These are phyloP conservation scores for Stenodema calcarata DNA, from an alignment of 2,888 invertebrate genomes.

Conservation along the genomic window DNA sequence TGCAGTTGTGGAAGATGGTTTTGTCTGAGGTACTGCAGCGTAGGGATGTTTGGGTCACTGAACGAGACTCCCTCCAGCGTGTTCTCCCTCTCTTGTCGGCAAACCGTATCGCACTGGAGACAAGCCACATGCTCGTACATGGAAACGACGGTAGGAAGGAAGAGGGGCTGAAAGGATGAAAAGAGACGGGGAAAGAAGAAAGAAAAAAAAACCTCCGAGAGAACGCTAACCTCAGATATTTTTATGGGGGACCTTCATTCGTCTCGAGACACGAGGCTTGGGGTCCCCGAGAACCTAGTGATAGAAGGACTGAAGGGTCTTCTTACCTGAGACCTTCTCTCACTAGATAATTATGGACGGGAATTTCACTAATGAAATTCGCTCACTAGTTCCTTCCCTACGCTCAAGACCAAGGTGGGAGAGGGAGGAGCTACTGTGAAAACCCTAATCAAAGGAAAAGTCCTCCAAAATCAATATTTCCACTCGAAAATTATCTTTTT, in stretches of 20 bases:
- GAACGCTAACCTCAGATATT: neutral
- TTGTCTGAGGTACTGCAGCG: neutral
- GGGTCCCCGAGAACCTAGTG: too few relatives aligned
- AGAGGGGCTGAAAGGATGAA: neutral
- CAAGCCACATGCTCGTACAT: neutral
- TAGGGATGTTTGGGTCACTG: constrained; percentile 10
- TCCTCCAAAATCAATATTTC: too few relatives aligned
- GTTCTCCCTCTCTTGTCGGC: neutral
- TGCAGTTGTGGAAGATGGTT: neutral
- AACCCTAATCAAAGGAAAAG: too few relatives aligned
- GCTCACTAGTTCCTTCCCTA: too few relatives aligned
- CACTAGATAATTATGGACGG: too few relatives aligned
- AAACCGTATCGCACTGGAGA: neutral
- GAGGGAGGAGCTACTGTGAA: too few relatives aligned
- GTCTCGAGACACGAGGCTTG: neutral
- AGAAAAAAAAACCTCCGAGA: neutral
- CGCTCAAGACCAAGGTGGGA: too few relatives aligned
- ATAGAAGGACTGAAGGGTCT: neutral
- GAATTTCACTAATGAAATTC: too few relatives aligned
- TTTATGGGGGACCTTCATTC: neutral
- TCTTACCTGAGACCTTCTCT: neutral
- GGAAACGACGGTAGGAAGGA: neutral
- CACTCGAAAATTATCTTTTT: too few relatives aligned
- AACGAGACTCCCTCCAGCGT: neutral
- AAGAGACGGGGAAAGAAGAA: neutral